Evolutionary conservation across 2,797 vertebrate species (phyloP).

Genomic region (Pelochelys cantorii): DNA sequence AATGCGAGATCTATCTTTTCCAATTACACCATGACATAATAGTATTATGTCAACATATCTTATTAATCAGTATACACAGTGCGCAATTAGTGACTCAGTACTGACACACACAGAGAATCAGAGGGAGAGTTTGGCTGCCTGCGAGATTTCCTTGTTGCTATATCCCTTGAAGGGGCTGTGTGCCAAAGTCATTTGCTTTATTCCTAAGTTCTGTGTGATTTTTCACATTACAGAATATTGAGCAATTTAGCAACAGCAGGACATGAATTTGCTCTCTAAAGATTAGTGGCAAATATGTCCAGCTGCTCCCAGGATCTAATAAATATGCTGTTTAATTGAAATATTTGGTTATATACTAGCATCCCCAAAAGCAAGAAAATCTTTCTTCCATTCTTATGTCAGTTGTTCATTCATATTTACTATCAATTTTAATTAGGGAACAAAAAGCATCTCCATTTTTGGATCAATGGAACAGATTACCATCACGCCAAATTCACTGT

Average conservation of each 20-base stretch:
- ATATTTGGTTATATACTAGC: neutral
- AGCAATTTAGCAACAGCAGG: conserved; percentile 20
- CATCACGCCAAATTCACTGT: neutral
- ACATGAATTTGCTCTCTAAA: conserved; percentile 28
- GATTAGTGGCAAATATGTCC: neutral
- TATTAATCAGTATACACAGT: conserved; percentile 65
- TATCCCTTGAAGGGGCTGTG: conserved; percentile 42
- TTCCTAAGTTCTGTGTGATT: neutral
- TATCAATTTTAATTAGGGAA: neutral
- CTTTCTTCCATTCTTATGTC: neutral
- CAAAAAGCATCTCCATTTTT: neutral
- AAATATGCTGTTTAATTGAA: neutral
- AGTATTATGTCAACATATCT: conserved; percentile 71
- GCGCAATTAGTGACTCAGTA: conserved; percentile 73
- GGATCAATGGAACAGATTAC: neutral
- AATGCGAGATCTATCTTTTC: conserved; percentile 50
- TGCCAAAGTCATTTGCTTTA: conserved; percentile 20
- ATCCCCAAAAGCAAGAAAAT: neutral
- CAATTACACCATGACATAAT: conserved; percentile 64
- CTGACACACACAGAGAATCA: conserved; percentile 26
- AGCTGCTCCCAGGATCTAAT: neutral
- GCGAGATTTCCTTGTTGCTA: conserved; percentile 3
- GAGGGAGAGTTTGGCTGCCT: conserved; percentile 42
- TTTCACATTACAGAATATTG: neutral
- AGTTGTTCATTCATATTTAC: accelerated